Conservation (phyloP, 1,140 invertebrate species). For the Macrobrachium rosenbergii region DNA sequence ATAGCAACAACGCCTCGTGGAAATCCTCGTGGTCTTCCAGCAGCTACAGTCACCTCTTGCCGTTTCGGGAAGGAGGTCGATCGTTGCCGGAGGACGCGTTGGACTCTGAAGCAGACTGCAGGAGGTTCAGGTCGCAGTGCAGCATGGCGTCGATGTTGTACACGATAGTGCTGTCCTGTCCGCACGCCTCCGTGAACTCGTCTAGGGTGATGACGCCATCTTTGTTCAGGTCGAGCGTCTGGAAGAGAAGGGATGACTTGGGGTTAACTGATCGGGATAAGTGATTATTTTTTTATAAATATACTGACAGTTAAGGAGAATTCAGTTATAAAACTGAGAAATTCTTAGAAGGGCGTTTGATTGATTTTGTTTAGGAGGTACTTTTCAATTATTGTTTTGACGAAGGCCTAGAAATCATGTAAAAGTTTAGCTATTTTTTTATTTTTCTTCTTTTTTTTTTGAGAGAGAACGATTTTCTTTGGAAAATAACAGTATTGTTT, state of each 20-base stretch:
- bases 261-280: background rate
- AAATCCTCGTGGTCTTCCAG: background rate
- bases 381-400: too few species aligned
- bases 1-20: background rate
- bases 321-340: too few species aligned
- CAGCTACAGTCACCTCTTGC: conserved; percentile 1
- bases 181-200: conserved; percentile 95
- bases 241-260: conserved; percentile 62
- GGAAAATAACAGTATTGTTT: background rate
- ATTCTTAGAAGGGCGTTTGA: too few species aligned
- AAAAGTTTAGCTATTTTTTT: too few species aligned
- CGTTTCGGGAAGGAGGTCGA: conserved; percentile 8
- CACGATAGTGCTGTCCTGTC: conserved; percentile 69
- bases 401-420: too few species aligned
- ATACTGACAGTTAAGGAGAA: background rate
- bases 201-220: conserved; percentile 96
- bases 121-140: conserved; percentile 27
- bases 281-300: too few species aligned
- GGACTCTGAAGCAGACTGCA: conserved; percentile 5
- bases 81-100: background rate
- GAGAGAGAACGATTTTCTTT: background rate
- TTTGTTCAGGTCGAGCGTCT: conserved; percentile 92
- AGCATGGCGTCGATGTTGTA: conserved; percentile 61
- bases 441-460: too few species aligned
- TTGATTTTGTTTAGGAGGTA: too few species aligned